phyloP scores from a whole-genome alignment of 1,140 invertebrate species.

The Drosophila melanica region DNA sequence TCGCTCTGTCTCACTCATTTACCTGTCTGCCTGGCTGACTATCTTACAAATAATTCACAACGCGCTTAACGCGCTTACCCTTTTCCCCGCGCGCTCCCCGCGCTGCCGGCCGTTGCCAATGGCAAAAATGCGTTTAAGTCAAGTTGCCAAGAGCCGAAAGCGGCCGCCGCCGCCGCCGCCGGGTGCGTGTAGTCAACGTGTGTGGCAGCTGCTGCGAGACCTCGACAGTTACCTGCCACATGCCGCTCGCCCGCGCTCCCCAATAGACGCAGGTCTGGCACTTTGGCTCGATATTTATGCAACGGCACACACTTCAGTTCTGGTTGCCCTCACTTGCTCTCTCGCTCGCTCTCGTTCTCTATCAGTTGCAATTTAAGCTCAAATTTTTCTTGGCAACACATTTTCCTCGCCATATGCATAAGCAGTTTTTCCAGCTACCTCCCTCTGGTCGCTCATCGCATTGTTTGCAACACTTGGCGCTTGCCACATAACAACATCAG shows the following conservation, averaged over 20 bases:
- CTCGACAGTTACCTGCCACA: constrained; percentile 47
- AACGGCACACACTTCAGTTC: constrained; percentile 74
- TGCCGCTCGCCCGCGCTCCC: background rate
- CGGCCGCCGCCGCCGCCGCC: constrained; percentile 25
- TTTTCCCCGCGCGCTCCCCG: background rate
- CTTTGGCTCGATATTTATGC: constrained; percentile 81
- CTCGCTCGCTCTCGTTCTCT: constrained; percentile 14
- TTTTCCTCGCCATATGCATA: constrained; percentile 71
- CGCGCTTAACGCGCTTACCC: constrained; percentile 49
- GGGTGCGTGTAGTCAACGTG: constrained; percentile 61
- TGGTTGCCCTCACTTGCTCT: constrained; percentile 10
- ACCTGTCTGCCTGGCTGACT: constrained; percentile 28
- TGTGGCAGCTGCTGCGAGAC: constrained; percentile 69
- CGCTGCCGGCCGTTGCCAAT: constrained; percentile 31
- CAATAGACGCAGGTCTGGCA: constrained; percentile 43
- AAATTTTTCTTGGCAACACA: constrained; percentile 79
- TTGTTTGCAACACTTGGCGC: constrained; percentile 81
- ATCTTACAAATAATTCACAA: constrained; percentile 68
- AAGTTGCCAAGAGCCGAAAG: constrained; percentile 67
- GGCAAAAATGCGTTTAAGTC: constrained; percentile 77
- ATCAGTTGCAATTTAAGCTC: constrained; percentile 75
- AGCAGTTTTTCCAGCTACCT: constrained; percentile 73
- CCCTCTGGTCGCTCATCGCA: constrained; percentile 34
- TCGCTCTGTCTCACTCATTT: background rate
- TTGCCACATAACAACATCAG: constrained; percentile 78